Conservation (phyloP, 2,113 vertebrate species). For the Marmota monax region DNA sequence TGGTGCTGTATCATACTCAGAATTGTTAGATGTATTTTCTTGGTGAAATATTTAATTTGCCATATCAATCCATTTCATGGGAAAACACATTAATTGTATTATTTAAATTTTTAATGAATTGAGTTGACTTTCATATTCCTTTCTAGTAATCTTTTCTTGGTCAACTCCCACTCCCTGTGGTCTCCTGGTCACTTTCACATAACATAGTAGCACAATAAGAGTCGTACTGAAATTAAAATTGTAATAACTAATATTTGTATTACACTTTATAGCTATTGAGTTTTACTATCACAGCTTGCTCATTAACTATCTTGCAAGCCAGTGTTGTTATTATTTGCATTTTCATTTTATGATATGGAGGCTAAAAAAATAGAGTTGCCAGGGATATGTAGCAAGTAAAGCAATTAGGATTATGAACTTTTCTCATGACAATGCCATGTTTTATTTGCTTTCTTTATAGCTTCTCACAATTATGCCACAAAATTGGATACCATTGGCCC, state of each 20-base stretch:
- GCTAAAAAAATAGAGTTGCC: not conserved
- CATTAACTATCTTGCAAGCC: conserved; percentile 41
- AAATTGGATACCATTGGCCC: conserved; percentile 28
- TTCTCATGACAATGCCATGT: conserved; percentile 4
- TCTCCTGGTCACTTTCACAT: not conserved
- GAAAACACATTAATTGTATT: conserved; percentile 50
- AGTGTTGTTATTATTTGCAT: conserved; percentile 55
- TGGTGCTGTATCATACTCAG: not conserved
- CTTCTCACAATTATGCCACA: conserved; percentile 51
- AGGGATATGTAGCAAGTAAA: not conserved
- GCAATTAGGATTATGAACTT: not conserved
- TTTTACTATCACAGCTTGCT: conserved; percentile 52
- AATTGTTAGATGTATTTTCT: not conserved
- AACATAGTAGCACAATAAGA: conserved; percentile 60
- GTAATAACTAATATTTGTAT: conserved; percentile 65
- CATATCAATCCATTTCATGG: conserved; percentile 45
- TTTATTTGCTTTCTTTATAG: conserved; percentile 17
- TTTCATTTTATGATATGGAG: conserved; percentile 41
- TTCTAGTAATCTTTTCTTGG: conserved; percentile 1
- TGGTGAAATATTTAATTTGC: conserved; percentile 23
- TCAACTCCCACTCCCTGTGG: not conserved
- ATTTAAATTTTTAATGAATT: conserved; percentile 34
- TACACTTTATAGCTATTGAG: conserved; percentile 50
- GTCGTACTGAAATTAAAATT: conserved; percentile 54
- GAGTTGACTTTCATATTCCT: conserved; percentile 24